Conservation (phyloP, 2,113 vertebrate species). For the Rhipidura dahli region DNA sequence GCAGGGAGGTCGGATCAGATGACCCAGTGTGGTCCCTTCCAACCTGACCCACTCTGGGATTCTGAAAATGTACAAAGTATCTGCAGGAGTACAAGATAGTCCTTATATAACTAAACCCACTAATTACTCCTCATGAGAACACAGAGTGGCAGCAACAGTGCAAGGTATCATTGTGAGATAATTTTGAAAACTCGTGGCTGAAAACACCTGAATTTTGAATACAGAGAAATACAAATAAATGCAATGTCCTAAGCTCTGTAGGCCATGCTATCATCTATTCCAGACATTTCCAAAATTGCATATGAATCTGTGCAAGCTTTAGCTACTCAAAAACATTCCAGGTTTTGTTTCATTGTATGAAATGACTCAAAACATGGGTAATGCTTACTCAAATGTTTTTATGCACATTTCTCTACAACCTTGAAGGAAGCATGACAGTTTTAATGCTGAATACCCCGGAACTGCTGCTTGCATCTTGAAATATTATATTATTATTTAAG, state of each 20-base stretch:
- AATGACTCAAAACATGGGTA: not conserved
- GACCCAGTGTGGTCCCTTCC: not conserved
- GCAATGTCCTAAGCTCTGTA: not conserved
- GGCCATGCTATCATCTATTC: not conserved
- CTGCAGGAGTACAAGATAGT: not conserved
- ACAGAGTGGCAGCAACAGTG: not conserved
- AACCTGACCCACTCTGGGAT: not conserved
- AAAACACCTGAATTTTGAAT: not conserved
- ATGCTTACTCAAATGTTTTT: not conserved
- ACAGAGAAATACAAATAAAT: not conserved
- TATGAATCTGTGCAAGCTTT: not conserved
- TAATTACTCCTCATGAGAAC: not conserved
- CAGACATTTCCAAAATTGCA: not conserved
- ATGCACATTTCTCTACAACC: not conserved
- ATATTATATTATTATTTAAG: not conserved
- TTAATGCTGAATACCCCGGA: not conserved
- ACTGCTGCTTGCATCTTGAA: not conserved
- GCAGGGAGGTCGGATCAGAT: no score
- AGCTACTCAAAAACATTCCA: not conserved
- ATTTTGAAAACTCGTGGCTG: not conserved
- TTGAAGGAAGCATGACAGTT: not conserved
- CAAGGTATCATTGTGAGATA: not conserved
- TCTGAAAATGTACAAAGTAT: not conserved
- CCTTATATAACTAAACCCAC: not conserved
- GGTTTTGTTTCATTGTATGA: not conserved